Evolutionary conservation across 2,113 vertebrate species (phyloP), one percentile per base, ranked within the genome.

Genomic region (Hylia prasina): DNA sequence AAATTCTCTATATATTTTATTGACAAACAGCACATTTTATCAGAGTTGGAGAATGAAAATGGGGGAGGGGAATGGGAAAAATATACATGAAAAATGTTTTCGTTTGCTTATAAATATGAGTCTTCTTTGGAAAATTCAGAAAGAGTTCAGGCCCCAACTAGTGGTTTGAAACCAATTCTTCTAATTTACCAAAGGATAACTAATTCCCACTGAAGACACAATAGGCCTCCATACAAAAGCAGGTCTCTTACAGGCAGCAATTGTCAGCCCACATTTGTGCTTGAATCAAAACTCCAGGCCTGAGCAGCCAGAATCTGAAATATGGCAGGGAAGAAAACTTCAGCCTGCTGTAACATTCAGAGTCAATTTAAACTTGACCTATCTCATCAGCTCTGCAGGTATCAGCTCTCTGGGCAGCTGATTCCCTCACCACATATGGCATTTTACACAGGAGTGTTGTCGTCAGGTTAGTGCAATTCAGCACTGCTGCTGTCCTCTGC

Each of bases 281-380:
- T 91, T 78, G 54, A 81, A 73, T 81, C n/a, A 69, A 57, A 93
- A 69, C 27, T 35, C 78, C 51, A 79, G 56, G 39, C 25, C 35
- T 50, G 70, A 93, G 65, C 47, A 68, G 65, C 47, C 81, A 91
- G 45, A 64, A 64, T 39, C 60, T 51, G 65, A 85, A 90, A 75
- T 54, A 47, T 0, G 13, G 9, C 53, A 85, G 39, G 60, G 65
- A 63, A 79, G 33, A 57, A 90, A 79, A 56, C 30, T 70, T 63
- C 33, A 68, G 33, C 44, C 44, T 50, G 37, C 18, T 1, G 0
- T 47, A 90, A 54, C 31, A 24, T 42, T 50, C 45, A 50, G 25
- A 73, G 61, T 25, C 47, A 71, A 53, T 61, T 90, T 89, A 45
- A 87, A 61, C 58, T 51, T 54, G 69, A 63, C 42, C 64, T 25